Evolutionary conservation across 2,888 invertebrate species (phyloP).

Genomic region (Cataglyphis livida): DNA sequence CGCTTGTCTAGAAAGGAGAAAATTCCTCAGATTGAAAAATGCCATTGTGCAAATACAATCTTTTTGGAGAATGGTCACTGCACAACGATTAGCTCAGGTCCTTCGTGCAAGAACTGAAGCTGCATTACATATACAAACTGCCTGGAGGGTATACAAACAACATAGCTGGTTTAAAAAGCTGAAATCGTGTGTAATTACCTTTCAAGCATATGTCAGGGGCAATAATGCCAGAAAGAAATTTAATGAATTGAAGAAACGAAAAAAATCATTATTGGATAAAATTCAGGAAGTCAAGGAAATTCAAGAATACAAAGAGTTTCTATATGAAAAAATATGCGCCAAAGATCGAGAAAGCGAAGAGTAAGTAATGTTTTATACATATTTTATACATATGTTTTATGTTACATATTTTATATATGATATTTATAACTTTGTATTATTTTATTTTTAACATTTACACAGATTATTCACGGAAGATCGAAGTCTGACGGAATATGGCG

Average conservation of each 20-base stretch:
- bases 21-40: constrained; percentile 91
- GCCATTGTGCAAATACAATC: constrained; percentile 93
- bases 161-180: constrained; percentile 90
- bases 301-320: constrained; percentile 53
- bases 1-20: constrained; percentile 91
- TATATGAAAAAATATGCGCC: constrained; percentile 54
- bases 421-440: background rate
- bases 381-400: background rate
- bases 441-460: constrained; percentile 21
- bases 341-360: constrained; percentile 64
- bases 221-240: constrained; percentile 88
- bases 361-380: constrained; percentile 54
- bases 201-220: constrained; percentile 92
- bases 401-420: background rate
- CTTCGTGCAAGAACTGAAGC: constrained; percentile 87
- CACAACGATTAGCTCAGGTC: constrained; percentile 86
- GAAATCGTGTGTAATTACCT: constrained; percentile 87
- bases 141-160: constrained; percentile 91
- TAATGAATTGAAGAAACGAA: constrained; percentile 85
- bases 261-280: constrained; percentile 63
- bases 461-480: constrained; percentile 66
- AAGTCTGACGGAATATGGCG: constrained; percentile 62
- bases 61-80: constrained; percentile 89
- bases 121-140: constrained; percentile 91
- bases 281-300: constrained; percentile 63